Evolutionary conservation across 2,113 vertebrate species (phyloP), one percentile per base, ranked within the genome.

Genomic region (Ageneiosus marmoratus): DNA sequence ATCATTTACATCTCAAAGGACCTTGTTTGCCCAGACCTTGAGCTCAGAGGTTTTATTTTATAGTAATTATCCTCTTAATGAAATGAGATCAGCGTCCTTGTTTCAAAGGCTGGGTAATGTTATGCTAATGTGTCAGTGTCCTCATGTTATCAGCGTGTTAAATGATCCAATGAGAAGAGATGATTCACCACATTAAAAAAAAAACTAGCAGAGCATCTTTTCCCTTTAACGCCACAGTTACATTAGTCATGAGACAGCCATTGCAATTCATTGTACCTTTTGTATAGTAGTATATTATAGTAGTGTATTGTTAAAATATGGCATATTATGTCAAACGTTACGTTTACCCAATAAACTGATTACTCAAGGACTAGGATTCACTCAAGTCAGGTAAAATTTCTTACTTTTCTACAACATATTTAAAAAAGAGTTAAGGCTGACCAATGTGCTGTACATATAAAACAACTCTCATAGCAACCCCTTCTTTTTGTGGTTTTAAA

Each of bases 21-120:
- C n/a, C 44, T 27, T 58, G 56, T 55, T 84, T 72, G 53, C 85
- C 48, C 72, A 50, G 32, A 77, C 84, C 84, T 86, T 86, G 79
- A 86, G 82, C 67, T 70, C 67, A 7, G 67, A 70, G 67, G 20
- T 84, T 72, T 77, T 83, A 34, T 62, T 44, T 83, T 69, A 44
- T 46, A 24, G 67, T 75, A 83, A 86, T 74, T 79, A 60, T 79
- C 63, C 70, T 72, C 73, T 83, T 83, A 86, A 86, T 83, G 73
- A 60, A 67, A 55, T 75, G n/a, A 83, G 72, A 83, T 86, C 77
- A 83, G 41, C 44, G 62, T 83, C 70, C 60, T 48, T 50, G n/a
- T 86, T 80, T 80, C 62, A 83, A 77, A 86, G 77, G 37, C 78
- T 62, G 48, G 7, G 10, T 60, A 67, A 83, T 80, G 65, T 65